Evolutionary conservation across 2,113 vertebrate genomes (phyloP), one percentile per base, ranked within the genome.

Genomic region (Hippoglossus stenolepis): DNA sequence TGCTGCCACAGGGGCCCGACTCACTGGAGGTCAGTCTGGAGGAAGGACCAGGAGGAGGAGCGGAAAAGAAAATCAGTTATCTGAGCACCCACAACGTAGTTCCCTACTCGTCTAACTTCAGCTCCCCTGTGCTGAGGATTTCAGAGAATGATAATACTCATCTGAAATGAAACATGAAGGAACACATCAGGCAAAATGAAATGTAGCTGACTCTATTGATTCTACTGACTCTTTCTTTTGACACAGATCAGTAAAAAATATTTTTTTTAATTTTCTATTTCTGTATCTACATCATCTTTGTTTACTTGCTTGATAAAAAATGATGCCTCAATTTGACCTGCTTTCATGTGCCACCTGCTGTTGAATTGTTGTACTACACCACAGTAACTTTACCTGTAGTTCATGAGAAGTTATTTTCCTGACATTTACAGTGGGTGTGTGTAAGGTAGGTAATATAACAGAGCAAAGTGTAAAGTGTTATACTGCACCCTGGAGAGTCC

Each of bases 81-180:
- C 81, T 94, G 51, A 71, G 1, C 49, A 93, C 85, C 0, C 2
- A 88, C 17, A 88, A 90, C 76, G 28, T 69, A 2, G 57, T 14
- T 1, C 89, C 92, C 49, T 94, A 75, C 3, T 95, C 94, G 35
- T 95, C 93, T 0, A 94, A 95, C 70, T 94, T 97, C 58, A 96
- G 95, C 81, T 96, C 96, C 4, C 96, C 96, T 0, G 80, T 94
- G 47, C 85, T 98, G 43, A 95, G 95, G 28, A 95, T 98, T 90
- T 98, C 96, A 56, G 94, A 90, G 15, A 24, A 68, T 28, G 85
- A 45, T 2, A 80, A 49, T 24, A 28, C 40, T 72, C 59, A 80
- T 59, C 62, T 49, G 10, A 31, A 84, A 13, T 81, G 68, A 87
- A 51, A 69, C n/a, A 12, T 23, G 23, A 53, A 14, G 35, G 28